Evolutionary conservation across 2,797 vertebrate genomes (phyloP).

Genomic region (Neopelma chrysocephalum): DNA sequence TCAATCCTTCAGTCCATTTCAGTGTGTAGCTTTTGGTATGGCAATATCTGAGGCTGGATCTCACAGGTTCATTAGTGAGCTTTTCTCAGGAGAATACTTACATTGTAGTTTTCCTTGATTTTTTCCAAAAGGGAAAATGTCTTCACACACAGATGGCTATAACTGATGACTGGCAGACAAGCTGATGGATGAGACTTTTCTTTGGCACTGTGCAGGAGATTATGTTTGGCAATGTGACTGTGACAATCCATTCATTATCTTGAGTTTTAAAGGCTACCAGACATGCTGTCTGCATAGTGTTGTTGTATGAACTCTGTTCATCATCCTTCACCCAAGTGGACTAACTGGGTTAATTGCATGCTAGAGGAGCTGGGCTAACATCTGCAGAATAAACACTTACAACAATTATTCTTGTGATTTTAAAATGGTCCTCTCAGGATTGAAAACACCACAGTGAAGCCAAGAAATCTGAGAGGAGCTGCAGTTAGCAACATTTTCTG

Average conservation of each 20-base stretch:
- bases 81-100: constrained; percentile 31
- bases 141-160: constrained; percentile 61
- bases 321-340: not conserved
- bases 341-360: constrained; percentile 41
- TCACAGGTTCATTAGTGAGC: constrained; percentile 11
- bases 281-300: not conserved
- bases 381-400: constrained; percentile 34
- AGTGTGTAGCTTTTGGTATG: not conserved
- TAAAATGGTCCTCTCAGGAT: not conserved
- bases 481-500: not conserved
- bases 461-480: not conserved
- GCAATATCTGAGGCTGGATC: constrained; percentile 8
- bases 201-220: constrained; percentile 9
- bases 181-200: constrained; percentile 52
- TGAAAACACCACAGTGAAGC: not conserved
- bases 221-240: not conserved
- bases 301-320: not conserved
- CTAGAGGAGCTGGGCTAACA: constrained; percentile 6
- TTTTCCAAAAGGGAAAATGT: constrained; percentile 32
- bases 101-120: constrained; percentile 49
- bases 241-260: constrained; percentile 49
- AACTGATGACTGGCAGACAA: constrained; percentile 55
- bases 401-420: constrained; percentile 24
- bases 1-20: not conserved
- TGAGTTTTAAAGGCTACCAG: constrained; percentile 30